These are phyloP conservation scores for Eublepharis macularius DNA, from an alignment of 2,113 vertebrate species.

Conservation along the genomic window DNA sequence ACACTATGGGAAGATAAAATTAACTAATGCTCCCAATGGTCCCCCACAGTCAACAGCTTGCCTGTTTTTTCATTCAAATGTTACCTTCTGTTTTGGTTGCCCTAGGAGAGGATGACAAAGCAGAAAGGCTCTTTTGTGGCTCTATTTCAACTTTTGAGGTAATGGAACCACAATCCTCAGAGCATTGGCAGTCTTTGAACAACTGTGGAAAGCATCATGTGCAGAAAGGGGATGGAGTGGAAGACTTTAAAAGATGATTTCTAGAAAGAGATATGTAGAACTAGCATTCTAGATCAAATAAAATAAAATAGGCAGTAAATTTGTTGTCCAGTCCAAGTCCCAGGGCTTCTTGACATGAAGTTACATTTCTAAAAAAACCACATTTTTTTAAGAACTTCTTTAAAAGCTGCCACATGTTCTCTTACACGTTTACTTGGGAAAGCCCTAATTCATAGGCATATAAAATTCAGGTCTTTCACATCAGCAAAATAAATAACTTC, in stretches of 20 bases:
- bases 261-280: neutral
- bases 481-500: too few relatives aligned
- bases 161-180: neutral
- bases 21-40: neutral
- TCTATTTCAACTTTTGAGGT: neutral
- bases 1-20: neutral
- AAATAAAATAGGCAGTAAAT: neutral
- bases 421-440: neutral
- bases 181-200: neutral
- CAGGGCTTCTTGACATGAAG: neutral
- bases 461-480: neutral
- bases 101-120: neutral
- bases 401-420: neutral
- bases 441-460: neutral
- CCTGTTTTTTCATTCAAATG: neutral
- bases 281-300: neutral
- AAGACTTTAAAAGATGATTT: neutral
- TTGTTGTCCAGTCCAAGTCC: neutral
- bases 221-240: neutral
- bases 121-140: neutral
- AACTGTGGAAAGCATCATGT: neutral
- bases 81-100: conserved; percentile 1
- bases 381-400: neutral
- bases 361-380: neutral
- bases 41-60: neutral